phyloP scores from a whole-genome alignment of 2,888 invertebrate species.

The Watsonalla cultraria region DNA sequence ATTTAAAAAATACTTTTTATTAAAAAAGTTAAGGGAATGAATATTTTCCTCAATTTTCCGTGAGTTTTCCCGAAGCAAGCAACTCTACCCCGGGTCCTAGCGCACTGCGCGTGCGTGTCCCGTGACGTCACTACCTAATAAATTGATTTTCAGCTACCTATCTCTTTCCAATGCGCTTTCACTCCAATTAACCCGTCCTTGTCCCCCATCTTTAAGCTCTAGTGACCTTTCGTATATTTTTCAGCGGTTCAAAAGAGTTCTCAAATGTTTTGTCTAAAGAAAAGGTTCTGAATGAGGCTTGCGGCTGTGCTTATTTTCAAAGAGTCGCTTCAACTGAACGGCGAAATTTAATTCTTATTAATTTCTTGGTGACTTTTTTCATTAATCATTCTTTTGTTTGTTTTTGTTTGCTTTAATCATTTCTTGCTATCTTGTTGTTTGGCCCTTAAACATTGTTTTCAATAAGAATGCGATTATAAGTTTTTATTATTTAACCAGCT shows the following conservation, averaged over 20 bases:
- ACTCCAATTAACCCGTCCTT: constrained; percentile 36
- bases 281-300: constrained; percentile 53
- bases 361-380: neutral
- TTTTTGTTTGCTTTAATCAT: neutral
- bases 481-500: too few relatives aligned
- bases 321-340: constrained; percentile 17
- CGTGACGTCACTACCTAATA: constrained; percentile 78
- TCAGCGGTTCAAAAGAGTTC: constrained; percentile 58
- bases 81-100: constrained; percentile 63
- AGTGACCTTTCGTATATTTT: constrained; percentile 74
- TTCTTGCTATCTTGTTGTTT: neutral
- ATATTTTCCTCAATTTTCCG: constrained; percentile 14
- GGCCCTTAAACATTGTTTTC: too few relatives aligned
- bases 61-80: constrained; percentile 30
- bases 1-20: too few relatives aligned
- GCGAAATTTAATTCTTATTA: constrained; percentile 8
- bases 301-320: constrained; percentile 43
- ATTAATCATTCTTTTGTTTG: neutral
- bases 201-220: constrained; percentile 56
- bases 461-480: too few relatives aligned
- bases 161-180: constrained; percentile 34
- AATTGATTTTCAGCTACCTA: constrained; percentile 74
- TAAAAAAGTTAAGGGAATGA: neutral
- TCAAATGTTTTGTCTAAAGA: constrained; percentile 69
- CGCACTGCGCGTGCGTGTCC: constrained; percentile 60